Conservation (phyloP, 1,140 invertebrate species). For the Drosophila orena region DNA sequence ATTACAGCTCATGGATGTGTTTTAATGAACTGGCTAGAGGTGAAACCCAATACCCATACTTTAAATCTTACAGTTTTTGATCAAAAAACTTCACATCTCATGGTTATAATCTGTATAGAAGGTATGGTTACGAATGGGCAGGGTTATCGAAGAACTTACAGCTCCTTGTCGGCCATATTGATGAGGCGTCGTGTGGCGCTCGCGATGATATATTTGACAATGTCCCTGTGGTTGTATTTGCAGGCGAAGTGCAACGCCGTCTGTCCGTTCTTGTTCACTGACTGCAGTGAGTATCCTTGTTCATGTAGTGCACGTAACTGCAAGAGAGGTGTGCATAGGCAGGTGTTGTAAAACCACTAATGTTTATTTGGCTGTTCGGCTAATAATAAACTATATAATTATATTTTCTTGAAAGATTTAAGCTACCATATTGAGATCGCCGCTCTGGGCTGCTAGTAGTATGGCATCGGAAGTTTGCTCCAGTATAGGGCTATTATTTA, state of each 20-base stretch:
- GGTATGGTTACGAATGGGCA: no score
- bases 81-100: no score
- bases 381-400: neutral
- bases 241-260: constrained; percentile 95
- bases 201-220: constrained; percentile 95
- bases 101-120: no score
- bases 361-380: neutral
- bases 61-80: no score
- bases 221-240: constrained; percentile 94
- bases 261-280: constrained; percentile 94
- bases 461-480: constrained; percentile 92
- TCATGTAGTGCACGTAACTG: constrained; percentile 93
- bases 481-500: constrained; percentile 87
- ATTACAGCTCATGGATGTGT: no score
- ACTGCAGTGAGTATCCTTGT: constrained; percentile 93
- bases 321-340: constrained; percentile 26
- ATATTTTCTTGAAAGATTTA: constrained; percentile 23
- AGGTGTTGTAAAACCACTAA: neutral
- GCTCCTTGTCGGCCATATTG: constrained; percentile 94
- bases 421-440: constrained; percentile 89
- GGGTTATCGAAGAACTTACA: constrained; percentile 86
- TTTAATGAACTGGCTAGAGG: no score
- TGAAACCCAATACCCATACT: no score
- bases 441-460: constrained; percentile 92
- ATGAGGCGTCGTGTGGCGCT: constrained; percentile 92